Base-by-base conservation (phyloP, 1,140 invertebrate genomes). In the Leptinotarsa undecemlineata region DNA sequence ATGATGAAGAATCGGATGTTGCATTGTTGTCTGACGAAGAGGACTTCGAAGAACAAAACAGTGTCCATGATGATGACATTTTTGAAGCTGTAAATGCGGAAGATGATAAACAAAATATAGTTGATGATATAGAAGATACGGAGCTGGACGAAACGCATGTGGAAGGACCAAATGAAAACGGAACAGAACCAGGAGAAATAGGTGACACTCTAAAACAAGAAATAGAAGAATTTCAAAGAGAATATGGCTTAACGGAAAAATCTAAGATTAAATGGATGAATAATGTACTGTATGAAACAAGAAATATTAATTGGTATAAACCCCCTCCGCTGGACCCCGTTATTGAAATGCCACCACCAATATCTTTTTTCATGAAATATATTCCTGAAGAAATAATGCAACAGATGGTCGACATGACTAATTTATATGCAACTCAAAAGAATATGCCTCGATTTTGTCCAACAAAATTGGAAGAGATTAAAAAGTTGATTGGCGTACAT, bases 401-500 rank as follows among this genome's bases (percentile, higher is more conserved):
- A 21, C 68, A 69, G 26, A 75, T 75, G 74, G 70, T 47, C 62
- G 70, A 72, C 23, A 71, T 69, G 48, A 76, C 74, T 8, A 76
- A 73, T 73, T 61, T 78, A 20, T 78, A 78, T 69, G 67, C 74
- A 15, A 48, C 66, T 11, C 71, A 78, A 60, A 67, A 75, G 48
- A 17, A 72, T 57, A 61, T 64, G 47, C 26, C 21, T 47, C 57
- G 57, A 33, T 78, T 76, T 74, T 26, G 17, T 26, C 74, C 74
- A 13, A 76, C 74, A 66, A 74, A 48, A 47, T 6, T 51, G 19
- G 70, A 71, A 17, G 75, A 78, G 70, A 74, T 78, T 20, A 76
- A 73, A 69, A 48, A 61, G n/a, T 74, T 78, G 72, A 48, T 78
- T 26, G 75, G 75, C 14, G 61, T 78, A 14, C 71, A 78, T 66